These are phyloP conservation scores for Xiphophorus hellerii DNA, from an alignment of 2,113 vertebrate genomes.

Conservation along the genomic window DNA sequence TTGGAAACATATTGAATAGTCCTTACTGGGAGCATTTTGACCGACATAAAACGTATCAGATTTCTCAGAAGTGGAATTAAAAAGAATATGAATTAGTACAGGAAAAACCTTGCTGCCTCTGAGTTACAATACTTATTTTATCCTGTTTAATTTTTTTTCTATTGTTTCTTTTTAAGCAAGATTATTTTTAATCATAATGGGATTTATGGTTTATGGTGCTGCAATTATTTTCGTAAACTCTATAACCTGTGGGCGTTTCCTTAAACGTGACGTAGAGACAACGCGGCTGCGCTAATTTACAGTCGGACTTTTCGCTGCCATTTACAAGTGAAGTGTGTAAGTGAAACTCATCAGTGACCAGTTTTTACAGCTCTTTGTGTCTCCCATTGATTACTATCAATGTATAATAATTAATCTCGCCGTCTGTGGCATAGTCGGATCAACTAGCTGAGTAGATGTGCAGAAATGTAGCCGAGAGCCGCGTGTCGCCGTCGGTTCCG, in stretches of 20 bases:
- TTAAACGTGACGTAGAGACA: slow-evolving; percentile 31
- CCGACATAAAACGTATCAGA: too few species aligned
- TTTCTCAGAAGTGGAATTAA: slow-evolving; percentile 8
- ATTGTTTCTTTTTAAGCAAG: neutral
- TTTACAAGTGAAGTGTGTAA: slow-evolving; percentile 16
- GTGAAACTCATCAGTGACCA: neutral
- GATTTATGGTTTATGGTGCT: slow-evolving; percentile 78
- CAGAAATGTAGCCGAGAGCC: slow-evolving; percentile 20
- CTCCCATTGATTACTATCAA: neutral
- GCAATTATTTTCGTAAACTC: slow-evolving; percentile 81
- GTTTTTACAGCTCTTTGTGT: slow-evolving; percentile 18
- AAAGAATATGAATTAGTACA: slow-evolving; percentile 28
- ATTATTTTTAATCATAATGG: slow-evolving; percentile 62
- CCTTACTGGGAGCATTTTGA: slow-evolving; percentile 42
- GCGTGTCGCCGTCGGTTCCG: slow-evolving; percentile 7
- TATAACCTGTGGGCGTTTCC: slow-evolving; percentile 46
- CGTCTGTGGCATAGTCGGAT: neutral
- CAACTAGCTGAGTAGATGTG: slow-evolving; percentile 13
- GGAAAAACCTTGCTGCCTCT: slow-evolving; percentile 65
- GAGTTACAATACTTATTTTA: slow-evolving; percentile 49
- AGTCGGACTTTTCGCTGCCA: slow-evolving; percentile 52
- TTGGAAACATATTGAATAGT: slow-evolving; percentile 13
- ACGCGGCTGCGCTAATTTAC: slow-evolving; percentile 47
- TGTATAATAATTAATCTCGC: neutral
- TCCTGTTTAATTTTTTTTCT: slow-evolving; percentile 3